Evolutionary conservation across 2,888 invertebrate genomes (phyloP).

Genomic region (Endotricha flammealis): DNA sequence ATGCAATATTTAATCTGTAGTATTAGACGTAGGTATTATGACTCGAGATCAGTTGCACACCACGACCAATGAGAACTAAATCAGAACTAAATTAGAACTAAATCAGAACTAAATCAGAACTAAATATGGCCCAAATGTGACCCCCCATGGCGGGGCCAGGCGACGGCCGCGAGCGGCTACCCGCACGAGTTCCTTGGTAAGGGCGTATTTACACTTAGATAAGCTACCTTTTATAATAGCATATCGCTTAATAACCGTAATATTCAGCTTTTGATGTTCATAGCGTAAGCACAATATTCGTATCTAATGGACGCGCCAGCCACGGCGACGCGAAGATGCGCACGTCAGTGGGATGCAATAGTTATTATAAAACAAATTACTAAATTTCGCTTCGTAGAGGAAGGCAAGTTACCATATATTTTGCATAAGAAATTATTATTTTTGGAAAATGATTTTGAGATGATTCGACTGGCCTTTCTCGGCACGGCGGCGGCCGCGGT

Average conservation of each 20-base stretch:
- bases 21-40: too few species aligned
- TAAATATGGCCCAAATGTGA: too few species aligned
- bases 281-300: conserved; percentile 17
- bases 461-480: neutral
- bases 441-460: neutral
- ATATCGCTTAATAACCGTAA: conserved; percentile 18
- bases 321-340: neutral
- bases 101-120: too few species aligned
- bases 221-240: neutral
- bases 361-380: too few species aligned
- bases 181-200: neutral
- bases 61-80: too few species aligned
- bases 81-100: too few species aligned
- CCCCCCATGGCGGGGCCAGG: neutral
- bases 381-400: conserved; percentile 1
- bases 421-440: conserved; percentile 1
- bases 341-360: neutral
- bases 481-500: too few species aligned
- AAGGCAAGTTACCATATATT: neutral
- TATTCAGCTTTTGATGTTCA: conserved; percentile 27
- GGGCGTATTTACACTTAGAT: neutral
- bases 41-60: too few species aligned
- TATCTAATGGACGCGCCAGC: neutral
- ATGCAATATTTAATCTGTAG: too few species aligned
- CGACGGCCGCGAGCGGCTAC: neutral